These are phyloP conservation scores for Sorex fumeus DNA, from an alignment of 2,113 vertebrate species.

Conservation along the genomic window DNA sequence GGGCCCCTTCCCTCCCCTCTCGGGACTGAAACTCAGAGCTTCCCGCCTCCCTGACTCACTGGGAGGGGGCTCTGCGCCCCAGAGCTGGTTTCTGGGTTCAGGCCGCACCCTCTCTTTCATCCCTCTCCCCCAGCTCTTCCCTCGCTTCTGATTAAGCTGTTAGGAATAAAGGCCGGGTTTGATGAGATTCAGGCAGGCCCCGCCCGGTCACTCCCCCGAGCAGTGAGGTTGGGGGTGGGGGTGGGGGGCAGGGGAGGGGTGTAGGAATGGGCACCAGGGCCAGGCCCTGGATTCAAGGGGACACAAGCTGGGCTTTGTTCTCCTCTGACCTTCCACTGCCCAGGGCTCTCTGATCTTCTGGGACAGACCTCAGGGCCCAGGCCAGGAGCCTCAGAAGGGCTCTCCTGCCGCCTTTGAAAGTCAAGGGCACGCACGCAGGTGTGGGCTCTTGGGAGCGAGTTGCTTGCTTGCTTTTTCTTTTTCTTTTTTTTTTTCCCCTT, in stretches of 20 bases:
- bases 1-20: constrained; percentile 59
- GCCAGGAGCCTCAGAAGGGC: not conserved
- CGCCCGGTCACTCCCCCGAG: not conserved
- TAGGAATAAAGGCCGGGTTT: constrained; percentile 55
- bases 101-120: constrained; percentile 46
- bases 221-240: not conserved
- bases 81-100: constrained; percentile 50
- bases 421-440: not conserved
- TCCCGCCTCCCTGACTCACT: constrained; percentile 77
- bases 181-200: not conserved
- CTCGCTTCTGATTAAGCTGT: constrained; percentile 52
- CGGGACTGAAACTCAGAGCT: constrained; percentile 64
- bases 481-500: too few species aligned
- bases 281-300: not conserved
- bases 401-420: not conserved
- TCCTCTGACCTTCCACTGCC: not conserved
- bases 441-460: constrained; percentile 29
- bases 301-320: not conserved
- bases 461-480: constrained; percentile 7
- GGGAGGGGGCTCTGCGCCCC: constrained; percentile 60
- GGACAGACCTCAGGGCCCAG: not conserved
- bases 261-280: not conserved
- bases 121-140: not conserved
- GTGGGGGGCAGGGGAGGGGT: not conserved
- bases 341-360: not conserved